Base-by-base conservation (phyloP, 2,888 invertebrate species). In the Melipona bicolor region DNA sequence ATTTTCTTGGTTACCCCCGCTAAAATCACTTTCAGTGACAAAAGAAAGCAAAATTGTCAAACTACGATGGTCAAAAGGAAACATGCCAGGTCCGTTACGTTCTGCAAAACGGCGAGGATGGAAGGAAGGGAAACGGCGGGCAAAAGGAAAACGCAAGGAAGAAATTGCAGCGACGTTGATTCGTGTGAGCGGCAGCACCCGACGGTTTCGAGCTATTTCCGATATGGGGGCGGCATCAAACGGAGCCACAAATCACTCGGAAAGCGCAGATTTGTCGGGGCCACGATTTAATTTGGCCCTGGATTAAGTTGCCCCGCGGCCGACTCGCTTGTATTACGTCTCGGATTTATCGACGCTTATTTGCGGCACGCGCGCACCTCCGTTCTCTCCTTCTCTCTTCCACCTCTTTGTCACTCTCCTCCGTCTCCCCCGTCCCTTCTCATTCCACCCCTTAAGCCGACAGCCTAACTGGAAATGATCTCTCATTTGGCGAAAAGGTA, bases 261-360 rank as follows among this genome's bases (percentile, higher is more conserved):
- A 84, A 86, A 86, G 88, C 87, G 84, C 78, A 88, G 90, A 91
- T 91, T 90, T 90, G 89, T 91, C 90, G 84, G 79, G 75, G 74
- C 77, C 79, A 74, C 79, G 80, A 88, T 89, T 89, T 89, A 85
- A 88, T 89, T 88, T 89, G 85, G 78, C 82, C 84, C 68, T 49
- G 86, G 86, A 89, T 89, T 89, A 89, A 86, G 86, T 85, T 84
- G 83, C 81, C 82, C 72, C 80, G 77, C 79, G 81, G 81, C 62
- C 81, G 65, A 73, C 67, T 67, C 62, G 73, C 73, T 86, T 83
- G 77, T 81, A 82, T 84, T 77, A 72, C 81, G 80, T 78, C 81
- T 72, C 82, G 84, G 78, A 84, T 87, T 87, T 85, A 87, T 85
- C 78, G 82, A 82, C 83, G 87, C 83, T 88, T 85, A 88, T 88